Percentiles rank a stretch among this genome's conserved stretches.
Evolutionary conservation across 1,140 invertebrate genomes (phyloP).

Genomic region (Hypothenemus hampei): DNA sequence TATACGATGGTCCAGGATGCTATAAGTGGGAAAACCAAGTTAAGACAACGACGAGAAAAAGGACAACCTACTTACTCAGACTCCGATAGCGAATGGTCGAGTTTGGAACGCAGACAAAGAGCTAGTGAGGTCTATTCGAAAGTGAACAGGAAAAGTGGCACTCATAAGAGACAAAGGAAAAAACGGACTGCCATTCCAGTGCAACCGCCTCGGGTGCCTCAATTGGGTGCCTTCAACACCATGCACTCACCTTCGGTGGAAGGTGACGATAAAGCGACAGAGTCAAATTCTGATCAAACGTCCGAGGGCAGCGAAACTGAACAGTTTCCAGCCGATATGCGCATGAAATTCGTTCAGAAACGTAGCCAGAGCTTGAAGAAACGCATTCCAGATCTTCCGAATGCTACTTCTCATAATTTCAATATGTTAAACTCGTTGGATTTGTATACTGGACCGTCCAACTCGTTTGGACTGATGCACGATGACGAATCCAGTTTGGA

Average conservation of each 20-base stretch:
- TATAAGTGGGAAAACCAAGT: conserved; percentile 55
- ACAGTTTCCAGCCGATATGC: conserved; percentile 34
- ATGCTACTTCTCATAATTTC: conserved; percentile 40
- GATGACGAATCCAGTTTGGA: conserved; percentile 66
- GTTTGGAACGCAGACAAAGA: conserved; percentile 63
- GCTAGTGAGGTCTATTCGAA: conserved; percentile 61
- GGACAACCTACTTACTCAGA: conserved; percentile 70
- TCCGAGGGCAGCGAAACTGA: conserved; percentile 51
- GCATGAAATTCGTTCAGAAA: conserved; percentile 41
- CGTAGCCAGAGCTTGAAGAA: conserved; percentile 45
- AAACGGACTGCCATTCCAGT: conserved; percentile 75
- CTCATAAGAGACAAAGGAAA: conserved; percentile 74
- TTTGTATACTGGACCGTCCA: conserved; percentile 37
- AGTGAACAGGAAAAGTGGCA: conserved; percentile 60
- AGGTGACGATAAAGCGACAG: conserved; percentile 43
- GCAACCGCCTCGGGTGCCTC: conserved; percentile 78
- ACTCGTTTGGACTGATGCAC: conserved; percentile 49
- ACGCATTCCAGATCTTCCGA: conserved; percentile 42
- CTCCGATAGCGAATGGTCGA: conserved; percentile 83
- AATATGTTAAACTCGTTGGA: conserved; percentile 43
- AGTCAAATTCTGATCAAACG: conserved; percentile 51
- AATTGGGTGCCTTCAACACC: conserved; percentile 52
- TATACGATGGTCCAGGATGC: conserved; percentile 61
- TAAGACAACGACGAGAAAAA: conserved; percentile 59
- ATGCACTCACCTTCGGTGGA: conserved; percentile 47